phyloP scores from a whole-genome alignment of 2,888 invertebrate species.

The Spisula subtruncata region DNA sequence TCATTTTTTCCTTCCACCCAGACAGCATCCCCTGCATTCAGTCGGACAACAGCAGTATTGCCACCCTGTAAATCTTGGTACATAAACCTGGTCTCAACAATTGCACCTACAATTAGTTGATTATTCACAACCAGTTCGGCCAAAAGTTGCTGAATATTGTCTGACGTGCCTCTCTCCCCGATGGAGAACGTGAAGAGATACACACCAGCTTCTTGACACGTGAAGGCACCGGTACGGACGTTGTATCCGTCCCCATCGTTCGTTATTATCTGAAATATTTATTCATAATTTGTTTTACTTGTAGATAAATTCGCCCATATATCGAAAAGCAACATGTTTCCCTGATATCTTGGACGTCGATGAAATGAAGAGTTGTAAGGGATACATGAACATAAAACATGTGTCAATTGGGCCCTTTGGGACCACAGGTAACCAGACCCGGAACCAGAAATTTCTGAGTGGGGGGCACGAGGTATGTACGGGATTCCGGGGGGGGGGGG shows the following conservation, averaged over 20 bases:
- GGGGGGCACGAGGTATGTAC: too few species aligned
- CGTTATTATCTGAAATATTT: conserved; percentile 28
- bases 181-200: conserved; percentile 35
- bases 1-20: conserved; percentile 26
- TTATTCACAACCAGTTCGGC: conserved; percentile 27
- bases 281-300: too few species aligned
- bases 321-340: too few species aligned
- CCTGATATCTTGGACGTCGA: too few species aligned
- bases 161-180: background rate
- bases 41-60: conserved; percentile 32
- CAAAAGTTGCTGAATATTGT: background rate
- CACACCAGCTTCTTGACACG: background rate
- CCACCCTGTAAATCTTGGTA: conserved; percentile 43
- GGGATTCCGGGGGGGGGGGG: too few species aligned
- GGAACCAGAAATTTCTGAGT: too few species aligned
- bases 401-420: too few species aligned
- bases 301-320: too few species aligned
- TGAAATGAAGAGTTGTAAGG: too few species aligned
- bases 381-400: too few species aligned
- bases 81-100: background rate
- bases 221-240: conserved; percentile 34
- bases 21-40: conserved; percentile 22
- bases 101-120: background rate
- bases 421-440: too few species aligned
- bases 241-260: conserved; percentile 1